Evolutionary conservation across 1,140 invertebrate species (phyloP), one percentile per base, ranked within the genome.

Genomic region (Anastrepha obliqua): DNA sequence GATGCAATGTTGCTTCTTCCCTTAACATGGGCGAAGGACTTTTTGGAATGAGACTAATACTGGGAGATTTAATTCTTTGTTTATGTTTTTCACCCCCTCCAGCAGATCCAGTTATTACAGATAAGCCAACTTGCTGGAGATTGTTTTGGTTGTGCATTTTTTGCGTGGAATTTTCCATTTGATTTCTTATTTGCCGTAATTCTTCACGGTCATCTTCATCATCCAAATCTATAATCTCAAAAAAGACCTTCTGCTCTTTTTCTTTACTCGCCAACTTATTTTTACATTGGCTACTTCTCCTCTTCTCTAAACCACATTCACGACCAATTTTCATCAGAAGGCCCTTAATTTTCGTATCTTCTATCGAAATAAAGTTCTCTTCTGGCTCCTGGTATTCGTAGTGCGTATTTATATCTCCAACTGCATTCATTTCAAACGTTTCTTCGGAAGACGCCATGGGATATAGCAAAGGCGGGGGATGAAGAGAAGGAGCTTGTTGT

Each of bases 311-410:
- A 11, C 60, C 85, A 67, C 90, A 87, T 65, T 91, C 88, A 4
- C 91, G 91, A 0, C 90, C 92, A 47, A 93, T 91, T 65, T 89
- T 88, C 47, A 90, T 78, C 0, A 93, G 87, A 47, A 92, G 88
- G 9, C 87, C 88, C 59, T 93, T 92, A 29, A 93, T 90, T 78
- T 93, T 93, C 5, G 81, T 90, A 89, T 93, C 92, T 86, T 93
- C 92, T 11, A 93, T 93, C 7, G 92, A 93, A 2, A 93, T 89
- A 86, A 93, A 93, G 60, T 92, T 92, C 86, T 92, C 91, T 59
- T 93, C 92, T 2, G 92, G 92, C 67, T 93, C 92, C 1, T 92
- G 89, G 64, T 92, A 92, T 42, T 81, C 87, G 86, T 87, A 87
- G 13, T 64, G 47, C 20, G 47, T 87, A 55, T 64, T 58, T 20